Evolutionary conservation across 2,797 vertebrate genomes (phyloP), one percentile per base, ranked within the genome.

Genomic region (Tympanoctomys barrerae): DNA sequence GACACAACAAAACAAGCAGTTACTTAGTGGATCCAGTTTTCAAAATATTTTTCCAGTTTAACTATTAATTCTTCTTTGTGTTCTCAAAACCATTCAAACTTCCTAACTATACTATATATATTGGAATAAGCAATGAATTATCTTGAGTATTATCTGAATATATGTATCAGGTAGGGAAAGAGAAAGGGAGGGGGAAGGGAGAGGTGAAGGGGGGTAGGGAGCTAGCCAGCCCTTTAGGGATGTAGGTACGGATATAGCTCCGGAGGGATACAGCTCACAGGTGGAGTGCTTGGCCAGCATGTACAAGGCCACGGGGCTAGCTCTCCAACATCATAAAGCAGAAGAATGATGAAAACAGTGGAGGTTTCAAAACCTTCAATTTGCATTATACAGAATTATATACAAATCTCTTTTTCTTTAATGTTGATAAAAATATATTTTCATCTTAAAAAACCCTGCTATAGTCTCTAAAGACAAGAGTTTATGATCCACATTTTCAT

Each of bases 71-170:
- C 92, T 26, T 28, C 2, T 80, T 82, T 92, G 94, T 89, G 59
- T 4, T 91, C 31, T 91, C 62, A 94, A 94, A 87, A 84, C 33
- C 62, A 95, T 42, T 88, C 61, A 77, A 91, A 87, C n/a, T 73
- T 49, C 1, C 77, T 90, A 62, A 46, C n/a, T 84, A 39, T 75
- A 26, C 1, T 82, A 70, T 52, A 70, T 66, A 52, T 57, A 80
- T 5, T 80, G 12, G 10, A 13, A 10, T 31, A 78, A 92, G 39
- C 19, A 54, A 54, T 70, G 7, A 81, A 83, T 79, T n/a, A 66
- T 14, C n/a, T 87, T 79, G 19, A 54, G 14, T 54, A 54, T 54
- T 54, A 54, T 54, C 12, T 54, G 52, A 54, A 54, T 54, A 54
- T 52, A 52, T 52, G 9, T 52, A 52, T 52, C 49, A 52, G 49